Base-by-base conservation (phyloP, 2,888 invertebrate genomes). In the Drosophila prolongata region DNA sequence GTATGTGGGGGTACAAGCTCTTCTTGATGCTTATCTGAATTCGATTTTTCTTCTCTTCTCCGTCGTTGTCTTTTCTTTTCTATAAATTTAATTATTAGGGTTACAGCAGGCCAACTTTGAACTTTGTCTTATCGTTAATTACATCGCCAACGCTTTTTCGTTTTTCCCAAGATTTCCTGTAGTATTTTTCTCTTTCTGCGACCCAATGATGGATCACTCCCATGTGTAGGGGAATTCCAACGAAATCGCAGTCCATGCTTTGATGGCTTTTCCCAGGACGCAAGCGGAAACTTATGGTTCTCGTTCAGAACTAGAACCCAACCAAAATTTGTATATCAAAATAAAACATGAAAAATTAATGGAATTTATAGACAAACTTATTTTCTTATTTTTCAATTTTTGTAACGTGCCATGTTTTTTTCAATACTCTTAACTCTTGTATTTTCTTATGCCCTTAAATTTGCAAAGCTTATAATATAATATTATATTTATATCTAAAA, bases 61-160 rank as follows among this genome's bases (percentile, higher is more conserved):
- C 19, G 61, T 24, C 47, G 24, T 55, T 47, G 54, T 62, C 19
- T 37, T 40, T 46, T 52, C 60, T 54, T 40, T 76, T 78, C 65
- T 69, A 72, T 89, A 81, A 87, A 87, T 87, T 84, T 84, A 81
- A 87, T 84, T 89, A 87, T 77, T 81, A 67, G 60, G 53, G 52
- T 62, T 56, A 38, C 61, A 27, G 38, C 27, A 43, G n/a, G 60
- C 37, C 59, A 69, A 74, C 70, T 75, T 62, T 78, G 59, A 73
- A 76, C 71, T 70, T 74, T 76, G 68, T 72, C 75, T 89, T 84
- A 84, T 84, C 84, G 70, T 72, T 75, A 81, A 87, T 87, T 84
- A 79, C 55, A 84, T 89, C 84, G 89, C 84, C 89, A 80, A 84
- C 84, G 67, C 79, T 84, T 87, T 80, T 64, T 64, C 49, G 64